Conservation (phyloP, 2,113 vertebrate species). For the Rattus rattus region DNA sequence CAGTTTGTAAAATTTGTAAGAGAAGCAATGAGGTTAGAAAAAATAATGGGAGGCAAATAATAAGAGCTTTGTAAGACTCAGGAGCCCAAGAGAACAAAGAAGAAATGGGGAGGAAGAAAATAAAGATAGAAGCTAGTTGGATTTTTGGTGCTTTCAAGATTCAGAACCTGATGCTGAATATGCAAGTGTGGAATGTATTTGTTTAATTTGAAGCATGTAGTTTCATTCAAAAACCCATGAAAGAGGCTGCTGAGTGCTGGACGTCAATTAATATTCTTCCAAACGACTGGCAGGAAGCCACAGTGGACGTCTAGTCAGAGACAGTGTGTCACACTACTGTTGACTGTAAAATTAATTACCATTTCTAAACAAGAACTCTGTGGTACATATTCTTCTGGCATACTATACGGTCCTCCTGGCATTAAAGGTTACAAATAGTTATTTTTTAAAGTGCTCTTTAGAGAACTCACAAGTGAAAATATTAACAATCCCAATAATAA, state of each 20-base stretch:
- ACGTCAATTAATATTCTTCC: conserved; percentile 84
- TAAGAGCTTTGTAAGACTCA: not conserved
- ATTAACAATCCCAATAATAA: conserved; percentile 49
- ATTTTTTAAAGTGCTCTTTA: conserved; percentile 50
- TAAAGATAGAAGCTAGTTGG: not conserved
- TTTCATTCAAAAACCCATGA: conserved; percentile 74
- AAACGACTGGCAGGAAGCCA: conserved; percentile 83
- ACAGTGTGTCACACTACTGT: conserved; percentile 81
- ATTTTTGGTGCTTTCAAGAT: conserved; percentile 6
- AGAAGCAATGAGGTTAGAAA: not conserved
- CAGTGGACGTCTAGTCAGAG: conserved; percentile 81
- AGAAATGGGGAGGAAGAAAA: conserved; percentile 2
- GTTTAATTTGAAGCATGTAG: conserved; percentile 71
- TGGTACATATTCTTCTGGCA: conserved; percentile 78
- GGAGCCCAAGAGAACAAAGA: not conserved
- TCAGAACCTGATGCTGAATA: conserved; percentile 43
- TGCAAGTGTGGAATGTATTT: conserved; percentile 51
- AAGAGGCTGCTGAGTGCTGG: conserved; percentile 75
- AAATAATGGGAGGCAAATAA: conserved; percentile 20
- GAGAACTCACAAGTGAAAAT: conserved; percentile 68
- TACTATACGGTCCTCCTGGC: conserved; percentile 63
- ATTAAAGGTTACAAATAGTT: conserved; percentile 78
- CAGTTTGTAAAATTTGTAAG: conserved; percentile 40
- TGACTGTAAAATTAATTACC: conserved; percentile 84
- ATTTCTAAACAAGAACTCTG: conserved; percentile 82